These are phyloP conservation scores for Lysandra coridon DNA, from an alignment of 2,888 invertebrate genomes.

Conservation along the genomic window DNA sequence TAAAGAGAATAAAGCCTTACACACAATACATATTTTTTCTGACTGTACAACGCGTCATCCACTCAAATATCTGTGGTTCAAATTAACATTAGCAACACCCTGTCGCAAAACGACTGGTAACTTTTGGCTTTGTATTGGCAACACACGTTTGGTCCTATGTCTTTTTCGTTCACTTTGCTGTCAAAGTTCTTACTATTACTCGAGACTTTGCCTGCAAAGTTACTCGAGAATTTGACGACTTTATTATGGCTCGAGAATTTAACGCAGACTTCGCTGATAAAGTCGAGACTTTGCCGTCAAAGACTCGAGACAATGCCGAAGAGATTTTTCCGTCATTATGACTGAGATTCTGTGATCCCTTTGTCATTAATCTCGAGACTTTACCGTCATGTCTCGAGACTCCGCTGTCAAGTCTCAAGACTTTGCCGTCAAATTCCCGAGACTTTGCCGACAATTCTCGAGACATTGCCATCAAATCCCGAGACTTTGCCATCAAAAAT, in stretches of 20 bases:
- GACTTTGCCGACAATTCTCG: not conserved
- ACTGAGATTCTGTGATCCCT: not conserved
- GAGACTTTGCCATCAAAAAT: not conserved
- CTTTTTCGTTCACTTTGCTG: conserved; percentile 54
- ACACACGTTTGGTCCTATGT: conserved; percentile 66
- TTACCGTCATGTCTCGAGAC: not conserved
- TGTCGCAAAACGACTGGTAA: conserved; percentile 28
- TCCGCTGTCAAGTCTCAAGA: not conserved
- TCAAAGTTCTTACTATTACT: conserved; percentile 16
- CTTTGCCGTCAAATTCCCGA: not conserved
- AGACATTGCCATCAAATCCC: not conserved
- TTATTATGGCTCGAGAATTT: not conserved
- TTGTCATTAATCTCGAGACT: conserved; percentile 23
- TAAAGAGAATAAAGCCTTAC: no score
- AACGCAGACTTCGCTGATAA: not conserved
- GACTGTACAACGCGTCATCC: not conserved
- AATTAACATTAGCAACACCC: conserved; percentile 26
- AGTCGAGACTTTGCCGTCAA: not conserved
- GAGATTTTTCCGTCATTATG: not conserved
- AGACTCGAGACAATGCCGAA: conserved; percentile 1
- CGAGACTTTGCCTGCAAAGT: not conserved
- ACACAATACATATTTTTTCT: not conserved
- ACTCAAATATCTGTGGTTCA: not conserved
- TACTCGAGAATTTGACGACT: conserved; percentile 30
- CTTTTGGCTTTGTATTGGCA: conserved; percentile 40